A percentile compares a stretch with the other conserved stretches of the same genome.
phyloP scores from a whole-genome alignment of 2,888 invertebrate genomes.

The Pteria penguin region DNA sequence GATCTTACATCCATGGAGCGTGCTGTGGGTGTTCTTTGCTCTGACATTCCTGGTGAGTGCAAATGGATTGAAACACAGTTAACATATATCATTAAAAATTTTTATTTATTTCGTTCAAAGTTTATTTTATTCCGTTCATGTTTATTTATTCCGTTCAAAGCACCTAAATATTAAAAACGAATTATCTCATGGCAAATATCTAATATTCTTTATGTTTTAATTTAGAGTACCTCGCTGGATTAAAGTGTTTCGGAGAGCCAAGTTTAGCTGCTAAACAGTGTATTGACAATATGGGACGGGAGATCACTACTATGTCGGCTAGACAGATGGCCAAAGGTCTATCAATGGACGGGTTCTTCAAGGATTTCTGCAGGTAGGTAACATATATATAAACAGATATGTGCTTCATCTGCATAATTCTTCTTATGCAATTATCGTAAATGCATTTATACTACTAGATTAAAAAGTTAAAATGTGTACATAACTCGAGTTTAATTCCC shows the following conservation, averaged over 20 bases:
- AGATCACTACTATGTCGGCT: slow-evolving; percentile 57
- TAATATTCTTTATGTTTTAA: not conserved
- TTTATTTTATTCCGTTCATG: no score
- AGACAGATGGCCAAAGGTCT: slow-evolving; percentile 60
- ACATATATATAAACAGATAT: no score
- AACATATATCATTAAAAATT: not conserved
- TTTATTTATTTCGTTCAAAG: no score
- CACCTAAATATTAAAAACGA: no score
- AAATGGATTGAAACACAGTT: not conserved
- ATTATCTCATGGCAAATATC: no score
- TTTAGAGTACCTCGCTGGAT: slow-evolving; percentile 54
- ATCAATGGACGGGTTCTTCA: slow-evolving; percentile 56
- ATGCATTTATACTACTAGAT: no score
- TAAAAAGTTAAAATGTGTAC: no score
- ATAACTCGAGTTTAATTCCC: no score
- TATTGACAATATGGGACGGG: slow-evolving; percentile 57
- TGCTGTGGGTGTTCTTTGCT: slow-evolving; percentile 57
- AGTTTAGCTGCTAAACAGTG: slow-evolving; percentile 47
- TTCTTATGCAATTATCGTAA: no score
- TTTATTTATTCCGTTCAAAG: no score
- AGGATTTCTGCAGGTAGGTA: slow-evolving; percentile 61
- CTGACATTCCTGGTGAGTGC: slow-evolving; percentile 55
- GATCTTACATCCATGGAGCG: slow-evolving; percentile 62
- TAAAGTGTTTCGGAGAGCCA: slow-evolving; percentile 56
- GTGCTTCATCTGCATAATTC: no score